phyloP scores from a whole-genome alignment of 2,888 invertebrate genomes.

The Meliscaeva auricollis region DNA sequence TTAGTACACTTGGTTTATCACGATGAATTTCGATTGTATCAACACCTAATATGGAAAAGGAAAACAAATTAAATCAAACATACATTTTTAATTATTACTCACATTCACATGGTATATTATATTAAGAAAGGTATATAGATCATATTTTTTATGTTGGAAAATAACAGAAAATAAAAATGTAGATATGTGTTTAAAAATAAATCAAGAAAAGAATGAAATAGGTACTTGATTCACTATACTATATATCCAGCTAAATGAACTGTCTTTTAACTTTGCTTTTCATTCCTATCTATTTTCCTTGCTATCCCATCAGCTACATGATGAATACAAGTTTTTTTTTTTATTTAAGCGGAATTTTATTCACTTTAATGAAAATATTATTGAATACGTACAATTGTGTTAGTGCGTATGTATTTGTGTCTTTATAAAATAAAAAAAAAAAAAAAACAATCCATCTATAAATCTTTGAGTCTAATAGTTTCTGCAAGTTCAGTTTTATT shows the following conservation, averaged over 20 bases:
- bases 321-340: too few relatives aligned
- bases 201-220: conserved; percentile 56
- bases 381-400: conserved; percentile 19
- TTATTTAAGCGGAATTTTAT: conserved; percentile 42
- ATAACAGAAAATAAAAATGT: conserved; percentile 11
- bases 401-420: conserved; percentile 5
- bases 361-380: conserved; percentile 32
- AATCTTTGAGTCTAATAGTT: conserved; percentile 12
- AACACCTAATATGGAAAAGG: conserved; percentile 77
- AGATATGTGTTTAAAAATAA: conserved; percentile 4
- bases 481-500: too few relatives aligned
- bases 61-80: conserved; percentile 2
- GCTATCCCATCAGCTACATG: background rate
- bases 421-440: conserved; percentile 13
- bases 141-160: background rate
- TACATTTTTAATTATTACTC: background rate
- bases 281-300: background rate
- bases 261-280: conserved; percentile 42
- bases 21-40: conserved; percentile 84
- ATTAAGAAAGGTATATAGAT: conserved; percentile 14
- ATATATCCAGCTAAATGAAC: conserved; percentile 32
- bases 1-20: conserved; percentile 95
- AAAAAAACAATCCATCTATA: conserved; percentile 31
- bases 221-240: conserved; percentile 50
- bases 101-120: conserved; percentile 6